Conservation (phyloP, 2,113 vertebrate species). For the Alectura lathami region DNA sequence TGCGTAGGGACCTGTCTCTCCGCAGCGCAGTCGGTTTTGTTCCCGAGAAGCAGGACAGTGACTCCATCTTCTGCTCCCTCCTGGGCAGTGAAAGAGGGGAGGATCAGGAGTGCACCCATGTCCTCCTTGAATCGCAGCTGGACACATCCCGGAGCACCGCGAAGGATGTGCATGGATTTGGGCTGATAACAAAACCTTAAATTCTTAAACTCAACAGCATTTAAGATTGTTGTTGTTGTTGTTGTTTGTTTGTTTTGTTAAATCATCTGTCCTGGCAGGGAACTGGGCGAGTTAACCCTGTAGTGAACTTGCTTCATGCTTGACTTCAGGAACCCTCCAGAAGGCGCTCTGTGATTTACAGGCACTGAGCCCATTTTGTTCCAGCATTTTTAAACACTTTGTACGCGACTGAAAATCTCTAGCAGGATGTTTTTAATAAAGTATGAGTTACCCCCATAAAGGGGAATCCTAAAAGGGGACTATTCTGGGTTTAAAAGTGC, state of each 20-base stretch:
- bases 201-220: neutral
- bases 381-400: neutral
- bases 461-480: neutral
- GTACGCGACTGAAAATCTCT: neutral
- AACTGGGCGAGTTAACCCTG: neutral
- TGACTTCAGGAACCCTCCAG: neutral
- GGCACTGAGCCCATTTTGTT: neutral
- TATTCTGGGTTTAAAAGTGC: neutral
- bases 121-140: neutral
- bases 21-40: constrained; percentile 83
- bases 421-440: neutral
- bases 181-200: neutral
- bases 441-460: neutral
- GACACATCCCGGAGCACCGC: too few species aligned
- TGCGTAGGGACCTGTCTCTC: constrained; percentile 75
- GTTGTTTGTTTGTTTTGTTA: neutral
- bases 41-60: constrained; percentile 86
- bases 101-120: neutral
- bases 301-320: neutral
- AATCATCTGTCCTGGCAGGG: neutral
- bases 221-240: neutral
- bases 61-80: constrained; percentile 76
- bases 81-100: constrained; percentile 65
- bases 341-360: neutral
- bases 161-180: neutral